Evolutionary conservation across 2,888 invertebrate species (phyloP).

Genomic region (Prosopocoilus inquinatus): DNA sequence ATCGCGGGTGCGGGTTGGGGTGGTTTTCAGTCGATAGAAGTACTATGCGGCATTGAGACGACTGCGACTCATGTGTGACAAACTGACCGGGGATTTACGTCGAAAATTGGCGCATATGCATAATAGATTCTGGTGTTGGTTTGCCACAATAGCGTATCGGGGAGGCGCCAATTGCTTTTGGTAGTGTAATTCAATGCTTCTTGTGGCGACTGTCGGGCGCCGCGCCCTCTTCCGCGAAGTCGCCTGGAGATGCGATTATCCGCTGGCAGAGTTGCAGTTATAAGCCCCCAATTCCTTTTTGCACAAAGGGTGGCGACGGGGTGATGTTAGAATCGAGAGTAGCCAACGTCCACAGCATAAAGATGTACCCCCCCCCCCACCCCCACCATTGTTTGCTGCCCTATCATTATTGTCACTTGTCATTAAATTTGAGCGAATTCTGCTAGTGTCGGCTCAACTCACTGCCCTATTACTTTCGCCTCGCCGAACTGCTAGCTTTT

Average conservation of each 20-base stretch:
- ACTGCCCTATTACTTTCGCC: slow-evolving; percentile 25
- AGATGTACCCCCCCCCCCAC: no score
- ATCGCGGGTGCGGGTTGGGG: slow-evolving; percentile 14
- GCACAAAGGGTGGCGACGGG: neutral
- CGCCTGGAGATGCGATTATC: slow-evolving; percentile 27
- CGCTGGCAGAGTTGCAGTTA: neutral
- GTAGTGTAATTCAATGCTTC: slow-evolving; percentile 27
- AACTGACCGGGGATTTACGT: slow-evolving; percentile 21
- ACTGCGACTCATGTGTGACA: slow-evolving; percentile 17
- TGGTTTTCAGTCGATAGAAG: slow-evolving; percentile 6
- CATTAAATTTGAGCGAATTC: slow-evolving; percentile 31
- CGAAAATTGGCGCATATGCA: slow-evolving; percentile 22
- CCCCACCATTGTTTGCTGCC: slow-evolving; percentile 26
- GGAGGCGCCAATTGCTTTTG: slow-evolving; percentile 29
- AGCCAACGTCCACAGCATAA: slow-evolving; percentile 18
- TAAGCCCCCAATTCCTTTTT: neutral
- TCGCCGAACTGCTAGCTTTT: slow-evolving; percentile 31
- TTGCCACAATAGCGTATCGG: slow-evolving; percentile 22
- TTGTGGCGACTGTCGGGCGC: slow-evolving; percentile 17
- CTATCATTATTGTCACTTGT: slow-evolving; percentile 33
- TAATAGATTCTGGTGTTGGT: slow-evolving; percentile 19
- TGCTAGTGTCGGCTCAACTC: slow-evolving; percentile 8
- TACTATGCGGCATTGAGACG: neutral
- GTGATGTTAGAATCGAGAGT: slow-evolving; percentile 11
- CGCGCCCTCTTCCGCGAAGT: slow-evolving; percentile 8